A percentile compares a stretch with the other conserved stretches of the same genome.
These are phyloP conservation scores for Cnemophilus loriae DNA, from an alignment of 2,113 vertebrate genomes.

Conservation along the genomic window DNA sequence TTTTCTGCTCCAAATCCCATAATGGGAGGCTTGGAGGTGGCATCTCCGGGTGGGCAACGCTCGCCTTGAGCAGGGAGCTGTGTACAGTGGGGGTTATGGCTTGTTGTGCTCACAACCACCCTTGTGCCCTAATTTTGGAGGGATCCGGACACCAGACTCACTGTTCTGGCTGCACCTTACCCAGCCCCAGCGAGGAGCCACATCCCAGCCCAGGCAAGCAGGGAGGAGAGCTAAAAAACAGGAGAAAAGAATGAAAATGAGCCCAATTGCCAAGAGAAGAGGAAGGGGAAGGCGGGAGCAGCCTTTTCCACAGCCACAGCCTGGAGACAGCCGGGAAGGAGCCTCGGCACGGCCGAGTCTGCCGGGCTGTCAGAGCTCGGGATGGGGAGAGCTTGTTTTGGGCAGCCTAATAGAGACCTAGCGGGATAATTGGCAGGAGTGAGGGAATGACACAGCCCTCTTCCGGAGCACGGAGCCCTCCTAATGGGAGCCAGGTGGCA, in stretches of 20 bases:
- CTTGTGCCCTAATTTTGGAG: background rate
- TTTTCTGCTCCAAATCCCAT: background rate
- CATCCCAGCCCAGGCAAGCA: background rate
- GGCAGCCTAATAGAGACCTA: background rate
- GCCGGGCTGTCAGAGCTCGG: background rate
- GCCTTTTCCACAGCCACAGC: background rate
- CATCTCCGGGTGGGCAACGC: accelerated
- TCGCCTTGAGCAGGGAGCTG: background rate
- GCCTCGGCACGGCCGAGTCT: background rate
- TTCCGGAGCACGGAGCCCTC: slow-evolving; percentile 13
- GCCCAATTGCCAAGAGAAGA: accelerated
- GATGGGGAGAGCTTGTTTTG: background rate
- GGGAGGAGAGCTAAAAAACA: background rate
- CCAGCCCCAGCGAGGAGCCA: accelerated
- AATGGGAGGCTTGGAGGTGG: background rate
- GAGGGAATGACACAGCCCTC: background rate
- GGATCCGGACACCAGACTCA: background rate
- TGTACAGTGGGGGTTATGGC: accelerated
- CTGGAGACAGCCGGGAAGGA: background rate
- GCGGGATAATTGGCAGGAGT: slow-evolving; percentile 21
- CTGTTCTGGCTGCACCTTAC: accelerated
- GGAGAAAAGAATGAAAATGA: background rate
- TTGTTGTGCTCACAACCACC: accelerated
- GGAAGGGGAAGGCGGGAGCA: background rate
- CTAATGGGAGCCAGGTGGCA: slow-evolving; percentile 59